Base-by-base conservation (phyloP, 1,140 invertebrate genomes). In the Nebria ingens region DNA sequence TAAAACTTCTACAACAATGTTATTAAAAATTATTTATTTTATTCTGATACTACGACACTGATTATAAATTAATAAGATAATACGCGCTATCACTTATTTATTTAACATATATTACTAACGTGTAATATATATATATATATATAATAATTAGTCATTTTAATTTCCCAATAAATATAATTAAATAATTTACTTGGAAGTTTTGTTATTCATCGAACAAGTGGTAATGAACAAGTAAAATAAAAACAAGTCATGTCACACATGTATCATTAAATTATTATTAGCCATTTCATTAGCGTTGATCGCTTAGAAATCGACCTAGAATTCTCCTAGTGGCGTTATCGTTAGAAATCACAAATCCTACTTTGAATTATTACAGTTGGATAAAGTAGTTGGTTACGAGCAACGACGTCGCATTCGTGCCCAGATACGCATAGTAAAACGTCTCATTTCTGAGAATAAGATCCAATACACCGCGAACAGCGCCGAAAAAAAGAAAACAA, bases 301-400 rank as follows among this genome's bases (percentile, higher is more conserved):
- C 55, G 13, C 12, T n/a, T 6, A 34, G 25, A 34, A 34, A 34
- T 34, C 25, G 25, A 34, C 25, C 25, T 34, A 34, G 25, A 34
- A 34, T 9, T 34, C n/a, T 6, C 25, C 6, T 20, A n/a, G 13
- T 15, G 21, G n/a, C 52, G 9, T 21, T 53, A n/a, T 21, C 49
- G 20, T 21, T 56, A 21, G 12, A 55, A 54, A 52, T 51, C 38
- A 40, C 17, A 13, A 42, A 42, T 54, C 1, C 45, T 61, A 40
- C 2, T 60, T 45, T 4, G 9, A 6, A 29, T 29, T 9, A 12
- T 79, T 76, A 60, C 71, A 85, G 80, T 71, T 88, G 65, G 83
- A 87, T 68, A 84, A 81, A 64, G 80, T 86, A 22, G 78, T 78
- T 20, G 79, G 79, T 54, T 89, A 89, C 64, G 86, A 89, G 60